These are phyloP conservation scores for Temnothorax longispinosus DNA, from an alignment of 1,140 invertebrate species.

Conservation along the genomic window DNA sequence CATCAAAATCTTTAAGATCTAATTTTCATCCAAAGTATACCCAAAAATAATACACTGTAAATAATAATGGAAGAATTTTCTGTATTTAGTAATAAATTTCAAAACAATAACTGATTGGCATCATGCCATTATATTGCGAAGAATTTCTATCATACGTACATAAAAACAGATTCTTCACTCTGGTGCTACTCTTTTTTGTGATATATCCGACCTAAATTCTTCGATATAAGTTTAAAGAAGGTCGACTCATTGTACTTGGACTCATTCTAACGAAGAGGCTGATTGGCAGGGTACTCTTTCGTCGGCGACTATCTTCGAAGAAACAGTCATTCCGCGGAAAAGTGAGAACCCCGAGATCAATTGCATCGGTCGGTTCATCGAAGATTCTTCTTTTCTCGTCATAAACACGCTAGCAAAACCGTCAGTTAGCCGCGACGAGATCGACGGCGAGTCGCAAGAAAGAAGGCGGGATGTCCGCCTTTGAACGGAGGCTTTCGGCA, in stretches of 20 bases:
- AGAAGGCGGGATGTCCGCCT: constrained; percentile 43
- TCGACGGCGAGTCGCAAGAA: constrained; percentile 32
- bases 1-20: background rate
- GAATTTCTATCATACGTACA: background rate
- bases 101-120: background rate
- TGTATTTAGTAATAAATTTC: background rate
- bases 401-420: constrained; percentile 59
- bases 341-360: constrained; percentile 51
- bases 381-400: constrained; percentile 41
- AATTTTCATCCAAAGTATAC: background rate
- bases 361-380: constrained; percentile 31
- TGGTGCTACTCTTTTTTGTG: background rate
- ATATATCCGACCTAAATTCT: constrained; percentile 15
- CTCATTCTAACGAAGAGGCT: background rate
- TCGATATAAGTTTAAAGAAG: constrained; percentile 3
- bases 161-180: background rate
- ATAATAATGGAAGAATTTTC: background rate
- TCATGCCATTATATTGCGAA: background rate
- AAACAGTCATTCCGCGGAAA: constrained; percentile 35
- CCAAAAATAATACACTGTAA: background rate
- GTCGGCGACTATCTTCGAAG: constrained; percentile 26
- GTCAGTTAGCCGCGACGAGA: constrained; percentile 47
- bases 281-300: background rate
- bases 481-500: constrained; percentile 47
- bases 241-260: background rate